Evolutionary conservation across 2,888 invertebrate species (phyloP).

Genomic region (Nipponacmea schrenckii): DNA sequence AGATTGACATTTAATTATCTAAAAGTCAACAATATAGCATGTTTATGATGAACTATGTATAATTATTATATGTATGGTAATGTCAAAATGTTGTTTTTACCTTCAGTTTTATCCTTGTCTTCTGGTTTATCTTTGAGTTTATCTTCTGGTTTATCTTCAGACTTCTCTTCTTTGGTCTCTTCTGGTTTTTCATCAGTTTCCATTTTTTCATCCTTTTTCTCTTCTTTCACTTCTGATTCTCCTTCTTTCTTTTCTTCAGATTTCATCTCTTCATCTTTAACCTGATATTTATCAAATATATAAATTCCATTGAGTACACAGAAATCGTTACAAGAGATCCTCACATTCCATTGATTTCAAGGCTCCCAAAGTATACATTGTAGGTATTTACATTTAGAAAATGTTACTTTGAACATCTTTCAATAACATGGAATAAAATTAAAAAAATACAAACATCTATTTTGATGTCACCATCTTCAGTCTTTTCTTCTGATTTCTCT

Average conservation of each 20-base stretch:
- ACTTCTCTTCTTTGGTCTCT: constrained; percentile 33
- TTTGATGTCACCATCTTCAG: constrained; percentile 26
- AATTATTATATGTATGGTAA: neutral
- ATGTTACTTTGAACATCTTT: too few relatives aligned
- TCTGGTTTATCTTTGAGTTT: too few relatives aligned
- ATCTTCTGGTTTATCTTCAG: constrained; percentile 45
- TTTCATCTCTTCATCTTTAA: constrained; percentile 28
- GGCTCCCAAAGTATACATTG: too few relatives aligned
- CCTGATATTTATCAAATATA: neutral
- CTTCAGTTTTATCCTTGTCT: neutral
- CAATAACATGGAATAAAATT: too few relatives aligned
- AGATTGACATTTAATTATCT: neutral
- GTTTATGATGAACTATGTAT: neutral
- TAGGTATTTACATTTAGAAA: too few relatives aligned
- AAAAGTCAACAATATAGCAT: neutral
- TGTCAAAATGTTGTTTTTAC: neutral
- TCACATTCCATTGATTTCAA: too few relatives aligned
- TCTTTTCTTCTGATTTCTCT: constrained; percentile 33
- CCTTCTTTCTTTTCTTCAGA: constrained; percentile 23
- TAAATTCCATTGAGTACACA: too few relatives aligned
- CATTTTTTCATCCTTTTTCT: constrained; percentile 25
- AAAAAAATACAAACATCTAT: too few relatives aligned
- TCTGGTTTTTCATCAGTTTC: constrained; percentile 28
- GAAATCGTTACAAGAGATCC: too few relatives aligned
- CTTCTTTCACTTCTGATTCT: constrained; percentile 12